Conservation (phyloP, 1,140 invertebrate genomes). For the Drosophila leontia region DNA sequence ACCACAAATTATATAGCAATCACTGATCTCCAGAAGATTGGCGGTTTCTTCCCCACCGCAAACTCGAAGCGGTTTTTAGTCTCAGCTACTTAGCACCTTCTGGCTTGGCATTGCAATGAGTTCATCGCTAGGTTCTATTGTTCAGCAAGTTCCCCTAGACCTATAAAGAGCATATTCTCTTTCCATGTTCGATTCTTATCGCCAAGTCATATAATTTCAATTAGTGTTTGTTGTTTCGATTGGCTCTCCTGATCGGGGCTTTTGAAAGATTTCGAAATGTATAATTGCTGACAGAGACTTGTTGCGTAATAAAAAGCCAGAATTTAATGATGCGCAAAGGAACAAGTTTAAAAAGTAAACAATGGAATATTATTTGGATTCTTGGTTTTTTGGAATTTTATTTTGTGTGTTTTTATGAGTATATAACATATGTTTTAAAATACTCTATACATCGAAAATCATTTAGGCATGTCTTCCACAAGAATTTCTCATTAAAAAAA, state of each 20-base stretch:
- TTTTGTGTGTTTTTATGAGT: not conserved
- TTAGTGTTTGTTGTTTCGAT: constrained; percentile 58
- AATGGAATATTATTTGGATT: not conserved
- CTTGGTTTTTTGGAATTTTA: not conserved
- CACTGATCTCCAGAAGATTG: constrained; percentile 19
- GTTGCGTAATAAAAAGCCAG: not conserved
- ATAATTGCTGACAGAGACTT: constrained; percentile 9
- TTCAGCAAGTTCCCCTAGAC: constrained; percentile 37
- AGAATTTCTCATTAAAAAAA: too few relatives aligned
- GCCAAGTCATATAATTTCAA: constrained; percentile 69
- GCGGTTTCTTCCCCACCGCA: not conserved
- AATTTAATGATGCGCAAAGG: not conserved
- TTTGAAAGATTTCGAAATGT: constrained; percentile 21
- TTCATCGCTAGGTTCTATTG: constrained; percentile 61
- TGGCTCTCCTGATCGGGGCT: constrained; percentile 9
- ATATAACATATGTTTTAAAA: not conserved
- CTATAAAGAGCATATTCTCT: constrained; percentile 16
- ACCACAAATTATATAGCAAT: constrained; percentile 21
- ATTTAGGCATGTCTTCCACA: not conserved
- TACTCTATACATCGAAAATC: not conserved
- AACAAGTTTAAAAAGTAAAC: not conserved
- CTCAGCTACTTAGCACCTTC: constrained; percentile 62
- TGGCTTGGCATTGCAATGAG: constrained; percentile 59
- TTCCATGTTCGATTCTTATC: constrained; percentile 66
- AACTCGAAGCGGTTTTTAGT: constrained; percentile 9